Percentiles rank a stretch among this genome's conserved stretches.
phyloP scores from a whole-genome alignment of 2,888 invertebrate species.

The Ctena decussata region DNA sequence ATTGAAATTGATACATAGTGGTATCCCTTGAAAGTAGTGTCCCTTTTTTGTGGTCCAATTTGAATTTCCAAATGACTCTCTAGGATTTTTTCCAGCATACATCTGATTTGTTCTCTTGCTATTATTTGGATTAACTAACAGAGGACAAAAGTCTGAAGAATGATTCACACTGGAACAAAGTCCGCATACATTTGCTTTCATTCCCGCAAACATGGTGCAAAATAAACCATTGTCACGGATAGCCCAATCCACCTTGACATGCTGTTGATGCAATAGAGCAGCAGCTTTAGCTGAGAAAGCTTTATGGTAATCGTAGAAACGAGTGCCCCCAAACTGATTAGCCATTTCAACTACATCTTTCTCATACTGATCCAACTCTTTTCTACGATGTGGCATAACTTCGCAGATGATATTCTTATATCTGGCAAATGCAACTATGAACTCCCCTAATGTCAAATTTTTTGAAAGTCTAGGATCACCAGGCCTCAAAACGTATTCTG shows the following conservation, averaged over 20 bases:
- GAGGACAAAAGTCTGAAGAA: background rate
- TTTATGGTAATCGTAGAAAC: too few species aligned
- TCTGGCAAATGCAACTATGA: too few species aligned
- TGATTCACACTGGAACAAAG: background rate
- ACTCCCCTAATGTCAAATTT: too few species aligned
- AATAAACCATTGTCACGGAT: background rate
- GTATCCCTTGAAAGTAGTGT: background rate
- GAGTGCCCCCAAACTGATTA: too few species aligned
- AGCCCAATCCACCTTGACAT: background rate
- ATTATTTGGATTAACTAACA: background rate
- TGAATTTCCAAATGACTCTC: too few species aligned
- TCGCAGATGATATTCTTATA: background rate
- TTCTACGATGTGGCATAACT: background rate
- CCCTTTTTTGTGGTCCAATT: background rate
- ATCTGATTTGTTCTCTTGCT: background rate
- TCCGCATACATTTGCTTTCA: background rate
- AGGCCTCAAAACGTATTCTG: background rate
- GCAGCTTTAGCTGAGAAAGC: too few species aligned
- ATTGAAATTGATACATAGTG: background rate
- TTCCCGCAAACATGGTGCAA: background rate
- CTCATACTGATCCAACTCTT: background rate
- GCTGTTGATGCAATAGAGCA: background rate
- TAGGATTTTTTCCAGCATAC: too few species aligned
- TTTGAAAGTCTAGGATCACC: too few species aligned
- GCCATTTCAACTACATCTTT: background rate